Evolutionary conservation across 2,113 vertebrate genomes (phyloP).

Genomic region (Mus musculus): DNA sequence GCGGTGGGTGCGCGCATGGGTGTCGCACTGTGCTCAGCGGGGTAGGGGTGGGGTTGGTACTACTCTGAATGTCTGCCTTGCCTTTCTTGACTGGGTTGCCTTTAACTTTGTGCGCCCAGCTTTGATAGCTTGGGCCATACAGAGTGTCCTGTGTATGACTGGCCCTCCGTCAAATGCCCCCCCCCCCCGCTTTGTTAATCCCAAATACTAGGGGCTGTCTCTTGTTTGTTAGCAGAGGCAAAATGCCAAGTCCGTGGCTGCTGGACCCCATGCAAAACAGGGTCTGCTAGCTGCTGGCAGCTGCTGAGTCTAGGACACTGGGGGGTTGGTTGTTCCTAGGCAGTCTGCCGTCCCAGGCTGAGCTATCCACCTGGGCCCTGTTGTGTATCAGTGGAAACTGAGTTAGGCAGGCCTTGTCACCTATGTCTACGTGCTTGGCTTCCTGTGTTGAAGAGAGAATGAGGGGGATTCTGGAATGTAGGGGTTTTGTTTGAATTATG

Average conservation of each 20-base stretch:
- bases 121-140: background rate
- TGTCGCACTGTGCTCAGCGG: background rate
- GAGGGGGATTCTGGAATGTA: background rate
- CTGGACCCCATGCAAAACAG: background rate
- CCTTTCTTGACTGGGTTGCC: background rate
- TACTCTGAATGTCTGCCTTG: background rate
- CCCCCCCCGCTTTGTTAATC: conserved; percentile 48
- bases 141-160: background rate
- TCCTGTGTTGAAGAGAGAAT: background rate
- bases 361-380: background rate
- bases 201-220: background rate
- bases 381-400: background rate
- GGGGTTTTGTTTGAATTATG: background rate
- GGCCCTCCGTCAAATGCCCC: background rate
- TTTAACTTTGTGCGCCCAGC: background rate
- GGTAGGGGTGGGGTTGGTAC: background rate
- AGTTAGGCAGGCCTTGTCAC: background rate
- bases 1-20: background rate
- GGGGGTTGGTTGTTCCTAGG: background rate
- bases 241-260: background rate
- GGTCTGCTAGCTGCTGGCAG: background rate
- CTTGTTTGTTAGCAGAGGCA: background rate
- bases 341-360: background rate
- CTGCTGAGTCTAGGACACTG: background rate
- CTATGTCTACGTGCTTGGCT: background rate